Evolutionary conservation across 2,888 invertebrate genomes (phyloP), one percentile per base, ranked within the genome.

Genomic region (Plagodis pulveraria): DNA sequence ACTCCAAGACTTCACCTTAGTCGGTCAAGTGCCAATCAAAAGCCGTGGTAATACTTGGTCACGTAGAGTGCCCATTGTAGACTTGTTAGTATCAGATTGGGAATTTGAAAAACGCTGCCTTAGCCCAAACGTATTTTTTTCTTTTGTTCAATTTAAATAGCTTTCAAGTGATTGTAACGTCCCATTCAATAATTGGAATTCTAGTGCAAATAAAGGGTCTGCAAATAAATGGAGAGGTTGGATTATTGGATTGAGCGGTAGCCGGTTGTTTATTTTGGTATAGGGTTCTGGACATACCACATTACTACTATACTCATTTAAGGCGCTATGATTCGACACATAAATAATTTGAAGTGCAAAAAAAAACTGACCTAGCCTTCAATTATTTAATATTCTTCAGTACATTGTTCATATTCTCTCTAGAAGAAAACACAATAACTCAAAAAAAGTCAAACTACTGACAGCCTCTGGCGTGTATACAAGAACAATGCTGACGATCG

Each of bases 1-100:
- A 47, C 7, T 36, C 36, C 40, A 40, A 40, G 40, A 40, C 44
- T 48, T 53, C 56, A 69, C 56, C 62, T 66, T 62, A 65, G 63
- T 67, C 72, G 70, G 70, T 75, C 73, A 69, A 76, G 73, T 71
- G 70, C 53, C 69, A 69, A 56, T 70, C 64, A 61, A 69, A 67
- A 41, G 45, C 34, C 48, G 40, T 11, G 38, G 10, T 63, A 64
- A 56, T 52, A 50, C 51, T 58, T 11, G 11, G 50, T 57, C 57
- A 57, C 56, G 56, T 50, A 47, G 38, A 22, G 49, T 43, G 33
- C 33, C 10, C 34, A 41, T 49, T 44, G 38, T 32, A n/a, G 22
- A 22, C 10, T 22, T 34, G 35, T 47, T 41, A 45, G 46, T 55
- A 60, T 62, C 56, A 42, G 32, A 35, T 50, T 47, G 47, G 46